Conservation (phyloP, 1,140 invertebrate species). For the Drosophila biarmipes region DNA sequence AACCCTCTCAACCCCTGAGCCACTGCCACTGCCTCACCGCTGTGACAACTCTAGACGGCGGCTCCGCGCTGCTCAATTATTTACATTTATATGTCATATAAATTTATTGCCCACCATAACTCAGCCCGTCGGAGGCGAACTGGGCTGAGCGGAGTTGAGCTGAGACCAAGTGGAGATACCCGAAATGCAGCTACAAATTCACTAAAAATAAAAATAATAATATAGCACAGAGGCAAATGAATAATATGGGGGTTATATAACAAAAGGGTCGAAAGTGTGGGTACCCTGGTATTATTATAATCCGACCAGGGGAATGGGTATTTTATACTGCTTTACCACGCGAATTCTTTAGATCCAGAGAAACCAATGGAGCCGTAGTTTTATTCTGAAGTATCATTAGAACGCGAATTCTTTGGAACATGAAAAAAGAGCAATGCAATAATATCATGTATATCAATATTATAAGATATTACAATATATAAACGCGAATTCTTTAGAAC, state of each 20-base stretch:
- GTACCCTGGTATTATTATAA: slow-evolving; percentile 10
- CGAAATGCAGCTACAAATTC: slow-evolving; percentile 77
- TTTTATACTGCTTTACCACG: no score
- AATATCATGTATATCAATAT: no score
- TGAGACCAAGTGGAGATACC: slow-evolving; percentile 56
- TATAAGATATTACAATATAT: no score
- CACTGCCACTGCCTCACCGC: slow-evolving; percentile 37
- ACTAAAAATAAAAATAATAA: slow-evolving; percentile 60
- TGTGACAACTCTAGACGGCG: slow-evolving; percentile 58
- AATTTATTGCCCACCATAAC: slow-evolving; percentile 78
- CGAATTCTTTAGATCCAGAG: no score
- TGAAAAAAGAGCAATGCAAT: no score
- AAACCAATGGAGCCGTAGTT: no score
- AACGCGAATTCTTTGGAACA: no score
- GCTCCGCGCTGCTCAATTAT: slow-evolving; percentile 71
- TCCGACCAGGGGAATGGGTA: no score
- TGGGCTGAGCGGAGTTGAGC: slow-evolving; percentile 13
- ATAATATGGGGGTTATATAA: neutral
- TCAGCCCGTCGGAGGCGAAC: slow-evolving; percentile 41
- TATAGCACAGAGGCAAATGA: slow-evolving; percentile 35
- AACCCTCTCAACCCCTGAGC: slow-evolving; percentile 10
- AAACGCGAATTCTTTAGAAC: no score
- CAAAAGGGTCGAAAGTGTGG: neutral
- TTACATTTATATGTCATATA: slow-evolving; percentile 83
- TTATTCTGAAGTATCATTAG: no score